phyloP scores from a whole-genome alignment of 2,888 invertebrate species.

The Tetanocera ferruginea region DNA sequence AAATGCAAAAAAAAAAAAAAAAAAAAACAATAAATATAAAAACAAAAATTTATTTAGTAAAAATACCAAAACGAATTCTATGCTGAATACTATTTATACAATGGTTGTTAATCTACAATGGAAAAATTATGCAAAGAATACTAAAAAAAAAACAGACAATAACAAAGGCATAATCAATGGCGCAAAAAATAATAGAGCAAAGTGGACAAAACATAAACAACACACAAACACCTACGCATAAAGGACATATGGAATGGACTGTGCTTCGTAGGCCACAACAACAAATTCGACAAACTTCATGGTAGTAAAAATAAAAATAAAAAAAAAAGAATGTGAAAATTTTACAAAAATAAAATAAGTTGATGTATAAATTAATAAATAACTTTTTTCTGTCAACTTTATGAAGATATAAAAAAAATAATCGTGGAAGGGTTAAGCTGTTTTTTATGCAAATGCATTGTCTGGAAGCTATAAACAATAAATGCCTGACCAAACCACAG shows the following conservation, averaged over 20 bases:
- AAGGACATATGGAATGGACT: background rate
- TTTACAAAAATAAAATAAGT: no score
- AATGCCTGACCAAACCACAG: background rate
- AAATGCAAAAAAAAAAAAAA: background rate
- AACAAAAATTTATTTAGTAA: background rate
- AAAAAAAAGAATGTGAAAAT: no score
- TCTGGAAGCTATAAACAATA: background rate
- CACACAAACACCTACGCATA: background rate
- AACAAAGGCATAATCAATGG: background rate
- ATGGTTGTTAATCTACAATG: conserved; percentile 5
- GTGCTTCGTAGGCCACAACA: no score
- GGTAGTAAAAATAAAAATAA: background rate
- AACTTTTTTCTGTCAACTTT: no score
- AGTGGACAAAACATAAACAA: background rate
- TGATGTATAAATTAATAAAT: no score
- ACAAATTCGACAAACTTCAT: no score
- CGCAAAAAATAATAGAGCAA: background rate
- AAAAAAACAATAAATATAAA: background rate
- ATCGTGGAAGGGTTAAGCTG: background rate
- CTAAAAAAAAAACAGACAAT: background rate
- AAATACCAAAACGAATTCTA: background rate
- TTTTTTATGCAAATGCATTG: background rate
- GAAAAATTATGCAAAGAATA: conserved; percentile 14
- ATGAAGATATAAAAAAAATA: no score
- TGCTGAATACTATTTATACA: background rate